phyloP scores from a whole-genome alignment of 2,113 vertebrate genomes.

The Bujurquina vittata region DNA sequence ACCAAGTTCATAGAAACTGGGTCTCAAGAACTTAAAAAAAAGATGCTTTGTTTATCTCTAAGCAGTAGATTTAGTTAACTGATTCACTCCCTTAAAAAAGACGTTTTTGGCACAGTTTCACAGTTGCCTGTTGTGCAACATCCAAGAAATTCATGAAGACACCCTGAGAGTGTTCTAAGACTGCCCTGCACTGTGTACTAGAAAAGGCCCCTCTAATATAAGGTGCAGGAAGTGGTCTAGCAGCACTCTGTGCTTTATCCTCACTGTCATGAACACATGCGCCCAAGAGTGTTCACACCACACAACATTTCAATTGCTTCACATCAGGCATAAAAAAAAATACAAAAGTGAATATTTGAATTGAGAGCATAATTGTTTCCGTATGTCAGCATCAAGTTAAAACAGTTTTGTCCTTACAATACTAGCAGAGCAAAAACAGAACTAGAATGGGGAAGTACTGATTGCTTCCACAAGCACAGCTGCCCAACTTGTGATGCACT shows the following conservation, averaged over 20 bases:
- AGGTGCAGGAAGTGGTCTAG: neutral
- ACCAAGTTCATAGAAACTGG: no score
- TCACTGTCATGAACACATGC: neutral
- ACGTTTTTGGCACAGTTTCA: accelerated
- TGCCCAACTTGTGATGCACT: neutral
- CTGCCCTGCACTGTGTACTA: neutral
- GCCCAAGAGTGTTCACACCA: neutral
- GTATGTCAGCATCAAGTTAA: neutral
- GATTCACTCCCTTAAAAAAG: neutral
- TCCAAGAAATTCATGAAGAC: neutral
- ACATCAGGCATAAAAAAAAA: no score
- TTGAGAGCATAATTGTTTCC: neutral
- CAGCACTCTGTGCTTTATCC: neutral
- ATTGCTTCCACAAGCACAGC: neutral
- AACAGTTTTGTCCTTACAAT: neutral
- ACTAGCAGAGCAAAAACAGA: neutral
- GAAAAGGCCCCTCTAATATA: neutral
- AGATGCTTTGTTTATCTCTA: no score
- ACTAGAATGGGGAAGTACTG: constrained; percentile 16
- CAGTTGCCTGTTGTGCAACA: neutral
- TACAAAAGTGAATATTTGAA: neutral
- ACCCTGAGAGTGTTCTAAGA: neutral
- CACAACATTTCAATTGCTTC: no score
- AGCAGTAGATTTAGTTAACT: neutral
- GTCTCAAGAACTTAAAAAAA: neutral